Conservation (phyloP, 2,797 vertebrate species). For the Gallirallus australis region DNA sequence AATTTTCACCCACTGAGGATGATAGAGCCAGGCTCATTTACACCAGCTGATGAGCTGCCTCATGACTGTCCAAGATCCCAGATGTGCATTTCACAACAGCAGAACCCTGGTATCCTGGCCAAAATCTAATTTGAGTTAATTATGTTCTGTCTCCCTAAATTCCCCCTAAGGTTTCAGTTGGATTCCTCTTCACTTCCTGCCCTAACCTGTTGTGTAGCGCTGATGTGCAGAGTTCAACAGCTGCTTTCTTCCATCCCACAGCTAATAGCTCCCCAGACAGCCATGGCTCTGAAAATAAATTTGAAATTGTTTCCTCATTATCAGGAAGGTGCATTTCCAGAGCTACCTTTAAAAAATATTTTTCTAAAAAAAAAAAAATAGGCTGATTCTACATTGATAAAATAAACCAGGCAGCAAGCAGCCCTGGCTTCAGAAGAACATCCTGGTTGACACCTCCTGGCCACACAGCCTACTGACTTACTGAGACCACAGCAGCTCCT, state of each 20-base stretch:
- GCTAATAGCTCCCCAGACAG: slow-evolving; percentile 41
- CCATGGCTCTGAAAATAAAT: slow-evolving; percentile 4
- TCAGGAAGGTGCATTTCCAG: slow-evolving; percentile 2
- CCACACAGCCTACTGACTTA: background rate
- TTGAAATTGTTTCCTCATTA: background rate
- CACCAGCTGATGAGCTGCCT: slow-evolving; percentile 35
- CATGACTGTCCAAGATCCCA: slow-evolving; percentile 19
- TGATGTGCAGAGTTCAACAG: slow-evolving; percentile 32
- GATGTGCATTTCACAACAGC: slow-evolving; percentile 17
- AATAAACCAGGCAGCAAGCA: background rate
- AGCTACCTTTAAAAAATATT: background rate
- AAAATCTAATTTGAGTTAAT: slow-evolving; percentile 28
- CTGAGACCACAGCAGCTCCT: background rate
- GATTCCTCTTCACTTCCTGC: slow-evolving; percentile 43
- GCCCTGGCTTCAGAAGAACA: background rate
- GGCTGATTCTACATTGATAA: background rate
- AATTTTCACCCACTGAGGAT: background rate
- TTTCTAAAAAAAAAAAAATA: no score
- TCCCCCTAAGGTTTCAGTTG: slow-evolving; percentile 45
- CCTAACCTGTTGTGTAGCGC: slow-evolving; percentile 6
- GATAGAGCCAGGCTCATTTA: slow-evolving; percentile 8
- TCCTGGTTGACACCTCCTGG: background rate
- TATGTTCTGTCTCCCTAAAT: slow-evolving; percentile 32
- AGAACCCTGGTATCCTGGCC: background rate
- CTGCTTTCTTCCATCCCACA: slow-evolving; percentile 41